Evolutionary conservation across 2,888 invertebrate genomes (phyloP), one percentile per base, ranked within the genome.

Genomic region (Napeogenes inachia): DNA sequence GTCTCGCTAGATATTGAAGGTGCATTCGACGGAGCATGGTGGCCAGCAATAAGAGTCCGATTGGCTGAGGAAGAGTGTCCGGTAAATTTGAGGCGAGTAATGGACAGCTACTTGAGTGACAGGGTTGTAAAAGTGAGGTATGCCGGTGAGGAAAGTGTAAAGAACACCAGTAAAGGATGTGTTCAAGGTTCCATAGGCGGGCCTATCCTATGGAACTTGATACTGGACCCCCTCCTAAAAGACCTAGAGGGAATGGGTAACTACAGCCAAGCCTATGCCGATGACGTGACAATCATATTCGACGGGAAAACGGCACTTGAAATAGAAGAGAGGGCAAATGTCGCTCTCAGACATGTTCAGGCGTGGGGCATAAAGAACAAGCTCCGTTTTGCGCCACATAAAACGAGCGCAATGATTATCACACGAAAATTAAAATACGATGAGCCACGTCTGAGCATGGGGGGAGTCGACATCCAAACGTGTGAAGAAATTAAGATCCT

Each of bases 141-240:
- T 38, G 53, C 46, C 0, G 65, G 65, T 0, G 53, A 30, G 4
- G 60, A 58, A 21, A 0, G 45, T 2, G 4, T 4, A 5, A 63
- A 50, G 4, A 59, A 13, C 12, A 66, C n/a, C 60, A 2, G 55
- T 35, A 4, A 65, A 10, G 68, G 68, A 0, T 68, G 45, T 2
- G 45, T 67, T 13, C 46, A 69, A 13, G 61, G 66, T 2, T 59
- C 67, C 5, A 50, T 68, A 21, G 57, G 66, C 12, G 62, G 70
- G 8, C 64, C 68, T 30, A 63, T 67, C 0, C 35, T 68, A 0
- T 69, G 69, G 70, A 71, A 69, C 53, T 33, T 71, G 0, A 53
- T 70, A 0, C 56, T 70, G 8, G 68, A 70, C 47, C 64, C 67
- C 2, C 62, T 67, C 0, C 53, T 66, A 4, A 45, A 54, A n/a